These are phyloP conservation scores for Drosophila mettleri DNA, from an alignment of 2,888 invertebrate genomes.

Conservation along the genomic window DNA sequence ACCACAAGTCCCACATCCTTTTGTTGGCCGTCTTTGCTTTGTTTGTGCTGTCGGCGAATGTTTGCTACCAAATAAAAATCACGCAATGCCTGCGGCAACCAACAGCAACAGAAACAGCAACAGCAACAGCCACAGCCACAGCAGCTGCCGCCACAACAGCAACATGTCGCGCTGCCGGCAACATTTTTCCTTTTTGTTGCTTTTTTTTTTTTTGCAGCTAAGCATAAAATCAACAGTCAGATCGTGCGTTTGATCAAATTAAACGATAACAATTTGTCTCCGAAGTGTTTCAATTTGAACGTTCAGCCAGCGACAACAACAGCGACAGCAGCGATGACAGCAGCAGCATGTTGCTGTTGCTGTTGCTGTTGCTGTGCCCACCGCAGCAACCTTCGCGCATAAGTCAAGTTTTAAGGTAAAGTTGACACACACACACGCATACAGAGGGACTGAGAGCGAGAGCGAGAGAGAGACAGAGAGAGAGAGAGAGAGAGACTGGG, in stretches of 20 bases:
- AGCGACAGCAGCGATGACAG: conserved; percentile 31
- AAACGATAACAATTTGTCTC: conserved; percentile 85
- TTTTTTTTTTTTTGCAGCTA: conserved; percentile 31
- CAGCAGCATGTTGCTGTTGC: conserved; percentile 32
- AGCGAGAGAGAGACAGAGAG: not conserved
- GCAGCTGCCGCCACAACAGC: conserved; percentile 36
- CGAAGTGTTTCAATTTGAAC: conserved; percentile 85
- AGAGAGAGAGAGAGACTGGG: conserved; percentile 5
- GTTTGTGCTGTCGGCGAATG: conserved; percentile 62
- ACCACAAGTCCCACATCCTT: conserved; percentile 70
- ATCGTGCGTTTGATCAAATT: conserved; percentile 84
- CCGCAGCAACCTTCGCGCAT: conserved; percentile 60
- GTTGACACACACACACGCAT: conserved; percentile 41
- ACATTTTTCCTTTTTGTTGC: conserved; percentile 14
- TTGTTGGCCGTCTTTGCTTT: conserved; percentile 55
- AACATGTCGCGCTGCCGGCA: conserved; percentile 49
- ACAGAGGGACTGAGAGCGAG: not conserved
- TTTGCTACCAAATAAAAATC: conserved; percentile 77
- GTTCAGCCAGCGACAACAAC: conserved; percentile 45
- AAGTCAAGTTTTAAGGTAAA: conserved; percentile 74
- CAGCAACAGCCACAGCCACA: conserved; percentile 26
- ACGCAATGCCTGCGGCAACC: conserved; percentile 56
- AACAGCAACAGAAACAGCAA: conserved; percentile 27
- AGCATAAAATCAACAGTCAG: conserved; percentile 74
- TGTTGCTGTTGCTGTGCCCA: conserved; percentile 35